Evolutionary conservation across 2,113 vertebrate genomes (phyloP), one percentile per base, ranked within the genome.

Genomic region (Acanthisitta chloris): DNA sequence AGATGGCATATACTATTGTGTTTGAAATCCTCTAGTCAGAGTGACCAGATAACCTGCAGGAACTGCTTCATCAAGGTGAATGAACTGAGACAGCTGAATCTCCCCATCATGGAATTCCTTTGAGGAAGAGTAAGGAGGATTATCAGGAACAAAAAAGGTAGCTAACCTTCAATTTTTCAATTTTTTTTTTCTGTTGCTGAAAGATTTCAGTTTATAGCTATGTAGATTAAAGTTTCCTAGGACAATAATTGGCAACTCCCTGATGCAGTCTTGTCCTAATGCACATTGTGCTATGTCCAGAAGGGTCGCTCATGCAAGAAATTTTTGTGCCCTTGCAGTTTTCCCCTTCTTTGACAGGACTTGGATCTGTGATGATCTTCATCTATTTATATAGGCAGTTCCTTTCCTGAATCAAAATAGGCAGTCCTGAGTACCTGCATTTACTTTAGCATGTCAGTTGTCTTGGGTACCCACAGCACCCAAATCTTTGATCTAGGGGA

Each of bases 231-330:
- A 51, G 4, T 45, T 80, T 57, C 36, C 12, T 64, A 19, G 52
- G 14, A 69, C 85, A 80, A 72, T 40, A 4, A 19, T 12, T 52
- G 70, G 9, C 12, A 76, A 5, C 14, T 85, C n/a, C 57, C 19
- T 23, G 14, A 19, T 40, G n/a, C 1, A 0, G 5, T 25, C 48
- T 67, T 72, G 28, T 81, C 29, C 42, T 70, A 70, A 55, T 17
- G 16, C 10, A 25, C 9, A 7, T 70, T 59, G 28, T 51, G 17
- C 20, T 36, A 4, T 0, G 0, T 48, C 29, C 24, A 64, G 55
- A 72, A 81, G 1, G 2, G 21, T 11, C 23, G 45, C 16, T 2
- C 28, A 14, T 31, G 46, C 12, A n/a, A 51, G 31, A 26, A 2
- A 49, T 38, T 49, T 64, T 52, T 69, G 8, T 73, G 34, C 13